Evolutionary conservation across 2,797 vertebrate genomes (phyloP).

Genomic region (Onychomys torridus): DNA sequence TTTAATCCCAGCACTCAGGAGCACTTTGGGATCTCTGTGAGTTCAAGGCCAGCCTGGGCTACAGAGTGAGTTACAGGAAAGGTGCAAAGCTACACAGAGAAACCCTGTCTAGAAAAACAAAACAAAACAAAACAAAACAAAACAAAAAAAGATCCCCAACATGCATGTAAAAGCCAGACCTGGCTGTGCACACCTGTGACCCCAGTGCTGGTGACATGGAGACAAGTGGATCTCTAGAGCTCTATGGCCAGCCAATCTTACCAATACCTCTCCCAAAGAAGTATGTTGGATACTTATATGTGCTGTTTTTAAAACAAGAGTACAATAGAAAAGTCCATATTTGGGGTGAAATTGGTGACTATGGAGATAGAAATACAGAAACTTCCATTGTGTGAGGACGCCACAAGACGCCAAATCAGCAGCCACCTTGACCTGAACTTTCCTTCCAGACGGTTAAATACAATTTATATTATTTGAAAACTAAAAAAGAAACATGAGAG

Average conservation of each 20-base stretch:
- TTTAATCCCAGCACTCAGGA: no score
- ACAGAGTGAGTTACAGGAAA: no score
- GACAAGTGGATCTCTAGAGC: neutral
- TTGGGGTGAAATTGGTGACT: constrained; percentile 57
- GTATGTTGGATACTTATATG: neutral
- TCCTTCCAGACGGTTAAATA: neutral
- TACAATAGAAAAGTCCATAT: constrained; percentile 35
- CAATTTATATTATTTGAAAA: neutral
- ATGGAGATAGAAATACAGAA: constrained; percentile 18
- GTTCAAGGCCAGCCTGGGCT: no score
- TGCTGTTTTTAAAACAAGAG: neutral
- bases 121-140: no score
- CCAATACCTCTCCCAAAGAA: neutral
- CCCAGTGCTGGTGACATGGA: neutral
- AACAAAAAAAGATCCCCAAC: neutral
- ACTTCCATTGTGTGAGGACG: neutral
- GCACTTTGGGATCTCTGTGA: no score
- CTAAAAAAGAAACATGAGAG: neutral
- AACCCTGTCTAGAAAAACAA: no score
- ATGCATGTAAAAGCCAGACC: no score
- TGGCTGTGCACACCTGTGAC: neutral
- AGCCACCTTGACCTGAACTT: neutral
- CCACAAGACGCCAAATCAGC: neutral
- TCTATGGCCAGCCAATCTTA: neutral
- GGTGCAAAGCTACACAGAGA: no score